Conservation (phyloP, 2,797 vertebrate species). For the Sternotherus odoratus region DNA sequence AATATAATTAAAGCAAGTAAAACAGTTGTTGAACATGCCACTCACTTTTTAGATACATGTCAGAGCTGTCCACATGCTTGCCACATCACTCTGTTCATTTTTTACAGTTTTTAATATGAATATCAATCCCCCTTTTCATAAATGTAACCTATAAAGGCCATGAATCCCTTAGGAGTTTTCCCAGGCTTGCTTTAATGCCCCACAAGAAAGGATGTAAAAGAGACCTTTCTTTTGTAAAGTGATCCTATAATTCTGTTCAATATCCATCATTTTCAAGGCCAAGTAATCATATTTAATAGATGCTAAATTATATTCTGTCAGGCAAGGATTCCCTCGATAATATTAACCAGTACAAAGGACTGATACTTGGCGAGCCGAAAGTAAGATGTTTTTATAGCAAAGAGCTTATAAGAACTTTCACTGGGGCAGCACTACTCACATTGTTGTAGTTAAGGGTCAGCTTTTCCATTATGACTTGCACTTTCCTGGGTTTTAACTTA, state of each 20-base stretch:
- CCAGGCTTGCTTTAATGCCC: constrained; percentile 81
- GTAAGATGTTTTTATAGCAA: constrained; percentile 72
- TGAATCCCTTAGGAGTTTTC: constrained; percentile 73
- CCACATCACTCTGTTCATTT: constrained; percentile 73
- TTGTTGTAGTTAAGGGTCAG: constrained; percentile 22
- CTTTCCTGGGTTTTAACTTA: constrained; percentile 56
- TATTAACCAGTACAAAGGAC: constrained; percentile 78
- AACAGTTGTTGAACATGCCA: constrained; percentile 76
- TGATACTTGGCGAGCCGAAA: constrained; percentile 70
- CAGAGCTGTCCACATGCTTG: constrained; percentile 76
- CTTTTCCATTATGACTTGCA: constrained; percentile 46
- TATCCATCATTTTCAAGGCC: constrained; percentile 85
- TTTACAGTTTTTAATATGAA: constrained; percentile 80
- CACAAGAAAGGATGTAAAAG: constrained; percentile 81
- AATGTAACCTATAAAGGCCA: constrained; percentile 81
- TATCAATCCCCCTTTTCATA: constrained; percentile 81
- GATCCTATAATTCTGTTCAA: constrained; percentile 83
- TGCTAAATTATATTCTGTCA: constrained; percentile 84
- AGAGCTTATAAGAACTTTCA: constrained; percentile 64
- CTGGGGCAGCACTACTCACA: constrained; percentile 11
- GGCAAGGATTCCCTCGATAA: constrained; percentile 79
- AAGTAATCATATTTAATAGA: constrained; percentile 86
- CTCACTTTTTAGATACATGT: constrained; percentile 77
- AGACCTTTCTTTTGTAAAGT: constrained; percentile 85
- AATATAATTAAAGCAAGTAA: constrained; percentile 76